These are phyloP conservation scores for Castor canadensis DNA, from an alignment of 2,113 vertebrate genomes.

Conservation along the genomic window DNA sequence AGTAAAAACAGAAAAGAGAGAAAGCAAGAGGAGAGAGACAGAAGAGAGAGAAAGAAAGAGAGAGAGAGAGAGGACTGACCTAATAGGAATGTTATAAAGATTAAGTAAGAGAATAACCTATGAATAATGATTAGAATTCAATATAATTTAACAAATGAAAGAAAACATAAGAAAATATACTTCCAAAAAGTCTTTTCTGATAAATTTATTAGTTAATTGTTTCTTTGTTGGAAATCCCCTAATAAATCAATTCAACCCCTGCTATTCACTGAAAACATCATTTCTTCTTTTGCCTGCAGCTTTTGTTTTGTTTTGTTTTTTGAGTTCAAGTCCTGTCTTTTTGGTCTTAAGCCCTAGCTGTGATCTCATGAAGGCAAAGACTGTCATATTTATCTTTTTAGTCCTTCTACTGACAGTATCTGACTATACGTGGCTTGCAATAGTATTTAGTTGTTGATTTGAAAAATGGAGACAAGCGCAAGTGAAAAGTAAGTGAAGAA, in stretches of 20 bases:
- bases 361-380: not conserved
- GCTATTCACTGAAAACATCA: not conserved
- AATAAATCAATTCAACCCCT: not conserved
- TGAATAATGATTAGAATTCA: constrained; percentile 36
- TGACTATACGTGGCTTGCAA: not conserved
- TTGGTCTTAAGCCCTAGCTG: not conserved
- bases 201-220: not conserved
- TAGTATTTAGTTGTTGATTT: not conserved
- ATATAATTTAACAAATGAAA: constrained; percentile 36
- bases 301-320: no score
- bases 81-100: not conserved
- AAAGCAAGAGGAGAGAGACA: not conserved
- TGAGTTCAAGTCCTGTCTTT: not conserved
- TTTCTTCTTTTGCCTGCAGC: not conserved
- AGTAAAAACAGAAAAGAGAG: not conserved
- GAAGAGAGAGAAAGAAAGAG: not conserved
- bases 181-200: not conserved
- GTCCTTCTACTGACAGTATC: not conserved
- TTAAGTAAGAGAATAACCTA: not conserved
- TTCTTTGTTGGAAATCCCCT: not conserved
- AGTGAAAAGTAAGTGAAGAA: constrained; percentile 3
- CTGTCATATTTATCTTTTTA: not conserved
- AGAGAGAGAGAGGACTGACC: not conserved
- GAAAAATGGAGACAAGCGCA: constrained; percentile 10
- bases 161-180: not conserved